Evolutionary conservation across 2,113 vertebrate genomes (phyloP), one percentile per base, ranked within the genome.

Genomic region (Cavia aperea): DNA sequence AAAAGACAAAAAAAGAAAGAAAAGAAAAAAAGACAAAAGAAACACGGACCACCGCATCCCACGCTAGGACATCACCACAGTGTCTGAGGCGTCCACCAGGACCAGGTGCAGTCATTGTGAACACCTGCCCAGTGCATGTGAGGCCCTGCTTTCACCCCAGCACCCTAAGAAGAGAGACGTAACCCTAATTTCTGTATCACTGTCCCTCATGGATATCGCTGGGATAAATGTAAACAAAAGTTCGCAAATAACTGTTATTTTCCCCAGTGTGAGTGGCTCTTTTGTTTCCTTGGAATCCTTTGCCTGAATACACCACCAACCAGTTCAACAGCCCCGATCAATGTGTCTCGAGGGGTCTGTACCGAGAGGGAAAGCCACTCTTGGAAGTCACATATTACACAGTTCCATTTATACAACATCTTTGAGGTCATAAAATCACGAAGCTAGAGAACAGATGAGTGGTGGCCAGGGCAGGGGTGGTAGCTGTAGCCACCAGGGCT

Each of bases 161-260:
- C 2, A 31, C 33, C 16, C 56, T n/a, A 79, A 68, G 46, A 29
- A 75, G 39, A 72, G 39, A 16, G 46, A 63, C 39, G 36, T 13
- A 11, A 54, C 51, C 10, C 7, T 43, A 3, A 70, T 14, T 13
- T 19, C 11, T 15, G 2, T 1, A 19, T 9, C 14, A 12, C 14
- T n/a, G 72, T 90, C n/a, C 56, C 56, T n/a, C 0, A 0, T 21
- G 7, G 2, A 18, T 2, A 4, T 4, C n/a, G 26, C 15, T 3
- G 2, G 1, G 1, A 14, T 12, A 68, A 75, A 83, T n/a, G 56
- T n/a, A 72, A 60, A 72, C 58, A 4, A 1, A 81, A 79, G 46
- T 24, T 62, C 43, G 46, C 54, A 51, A 68, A 9, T 1, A 14
- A 49, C 24, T 4, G 15, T 60, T 2, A 8, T 15, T 16, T 87